Conservation (phyloP, 2,888 invertebrate species). For the Salticus scenicus region DNA sequence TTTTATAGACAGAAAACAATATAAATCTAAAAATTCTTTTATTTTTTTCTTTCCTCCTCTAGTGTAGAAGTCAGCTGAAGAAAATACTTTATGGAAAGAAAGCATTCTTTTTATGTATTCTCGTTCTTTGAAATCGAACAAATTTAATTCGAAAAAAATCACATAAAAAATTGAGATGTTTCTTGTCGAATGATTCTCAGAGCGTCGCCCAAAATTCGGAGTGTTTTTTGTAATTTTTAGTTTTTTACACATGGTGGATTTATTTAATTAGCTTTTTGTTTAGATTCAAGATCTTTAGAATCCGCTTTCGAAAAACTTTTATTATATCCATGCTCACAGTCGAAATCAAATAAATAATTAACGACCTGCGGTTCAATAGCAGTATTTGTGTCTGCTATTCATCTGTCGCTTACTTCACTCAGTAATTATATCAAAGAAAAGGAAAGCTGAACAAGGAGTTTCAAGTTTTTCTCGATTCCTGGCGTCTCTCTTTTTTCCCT, state of each 20-base stretch:
- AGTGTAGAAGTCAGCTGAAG: too few species aligned
- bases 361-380: constrained; percentile 60
- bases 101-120: constrained; percentile 46
- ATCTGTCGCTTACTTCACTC: constrained; percentile 40
- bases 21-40: constrained; percentile 48
- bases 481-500: not conserved
- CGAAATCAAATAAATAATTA: constrained; percentile 68
- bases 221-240: constrained; percentile 15
- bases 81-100: constrained; percentile 56
- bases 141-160: constrained; percentile 53
- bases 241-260: constrained; percentile 62
- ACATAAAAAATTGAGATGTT: constrained; percentile 15
- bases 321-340: constrained; percentile 59
- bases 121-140: constrained; percentile 61
- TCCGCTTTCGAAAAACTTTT: constrained; percentile 41
- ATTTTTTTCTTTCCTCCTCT: constrained; percentile 40
- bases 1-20: constrained; percentile 52
- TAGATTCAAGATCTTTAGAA: constrained; percentile 52
- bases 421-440: constrained; percentile 39
- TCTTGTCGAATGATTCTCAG: constrained; percentile 58
- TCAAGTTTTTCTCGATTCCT: not conserved
- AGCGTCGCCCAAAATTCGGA: constrained; percentile 18
- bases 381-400: constrained; percentile 53
- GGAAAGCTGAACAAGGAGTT: constrained; percentile 31
- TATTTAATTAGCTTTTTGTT: constrained; percentile 70